Percentiles rank a stretch among this genome's conserved stretches.
Conservation (phyloP, 2,113 vertebrate genomes). For the Stigmatopora argus region DNA sequence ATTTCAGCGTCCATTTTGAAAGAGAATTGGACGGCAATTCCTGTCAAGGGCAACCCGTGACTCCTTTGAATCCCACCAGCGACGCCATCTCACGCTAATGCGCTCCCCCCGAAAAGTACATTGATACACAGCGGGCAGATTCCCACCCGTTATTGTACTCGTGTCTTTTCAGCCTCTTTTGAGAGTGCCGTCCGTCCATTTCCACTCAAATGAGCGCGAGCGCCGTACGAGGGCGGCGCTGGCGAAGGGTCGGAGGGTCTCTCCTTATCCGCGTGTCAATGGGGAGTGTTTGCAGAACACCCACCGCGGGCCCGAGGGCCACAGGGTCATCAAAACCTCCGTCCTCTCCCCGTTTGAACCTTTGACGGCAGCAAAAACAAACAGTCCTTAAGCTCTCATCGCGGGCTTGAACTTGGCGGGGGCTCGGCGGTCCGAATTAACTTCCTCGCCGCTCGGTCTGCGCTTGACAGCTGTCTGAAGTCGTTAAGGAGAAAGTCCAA, state of each 20-base stretch:
- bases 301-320: slow-evolving; percentile 60
- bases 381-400: slow-evolving; percentile 63
- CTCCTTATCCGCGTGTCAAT: slow-evolving; percentile 61
- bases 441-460: slow-evolving; percentile 28
- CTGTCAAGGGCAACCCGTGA: no score
- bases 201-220: slow-evolving; percentile 57
- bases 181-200: slow-evolving; percentile 51
- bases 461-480: slow-evolving; percentile 37
- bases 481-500: background rate
- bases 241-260: slow-evolving; percentile 28
- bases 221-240: slow-evolving; percentile 13
- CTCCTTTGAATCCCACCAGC: slow-evolving; percentile 1
- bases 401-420: slow-evolving; percentile 63
- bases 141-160: slow-evolving; percentile 26
- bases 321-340: slow-evolving; percentile 68
- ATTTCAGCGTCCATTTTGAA: no score
- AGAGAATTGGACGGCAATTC: no score
- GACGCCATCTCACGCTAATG: slow-evolving; percentile 3
- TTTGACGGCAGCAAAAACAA: slow-evolving; percentile 65
- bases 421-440: slow-evolving; percentile 45
- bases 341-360: slow-evolving; percentile 56
- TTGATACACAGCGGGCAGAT: slow-evolving; percentile 2
- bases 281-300: slow-evolving; percentile 64
- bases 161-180: slow-evolving; percentile 42
- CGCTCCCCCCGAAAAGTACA: slow-evolving; percentile 7